phyloP scores from a whole-genome alignment of 2,888 invertebrate genomes.

The Torymus aiolomorphi region DNA sequence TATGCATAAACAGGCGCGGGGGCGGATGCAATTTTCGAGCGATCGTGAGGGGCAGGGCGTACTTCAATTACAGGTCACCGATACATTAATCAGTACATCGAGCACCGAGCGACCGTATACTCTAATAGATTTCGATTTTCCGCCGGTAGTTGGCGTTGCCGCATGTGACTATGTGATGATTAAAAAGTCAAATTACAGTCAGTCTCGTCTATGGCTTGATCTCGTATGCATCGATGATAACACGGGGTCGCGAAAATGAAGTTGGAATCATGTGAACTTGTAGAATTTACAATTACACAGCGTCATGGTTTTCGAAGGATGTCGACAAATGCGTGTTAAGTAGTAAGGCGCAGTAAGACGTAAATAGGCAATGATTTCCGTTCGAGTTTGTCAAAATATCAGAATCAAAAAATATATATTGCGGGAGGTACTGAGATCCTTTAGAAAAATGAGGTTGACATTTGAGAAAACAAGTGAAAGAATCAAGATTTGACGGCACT shows the following conservation, averaged over 20 bases:
- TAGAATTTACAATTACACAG: no score
- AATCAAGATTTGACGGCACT: no score
- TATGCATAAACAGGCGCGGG: constrained; percentile 9
- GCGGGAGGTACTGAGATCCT: no score
- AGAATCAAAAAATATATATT: no score
- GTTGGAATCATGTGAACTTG: no score
- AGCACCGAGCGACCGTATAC: not conserved
- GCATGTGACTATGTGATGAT: not conserved
- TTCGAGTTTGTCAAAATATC: no score
- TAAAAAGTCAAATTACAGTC: constrained; percentile 36
- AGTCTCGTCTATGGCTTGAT: not conserved
- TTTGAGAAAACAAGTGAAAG: no score
- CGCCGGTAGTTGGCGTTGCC: not conserved
- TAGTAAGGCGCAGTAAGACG: no score
- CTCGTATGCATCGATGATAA: constrained; percentile 2
- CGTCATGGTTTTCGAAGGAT: no score
- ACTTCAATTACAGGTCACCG: constrained; percentile 48
- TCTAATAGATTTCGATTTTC: constrained; percentile 41
- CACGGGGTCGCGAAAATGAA: not conserved
- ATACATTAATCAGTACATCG: constrained; percentile 49
- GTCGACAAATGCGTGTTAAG: no score
- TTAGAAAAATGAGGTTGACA: no score
- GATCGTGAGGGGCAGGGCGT: not conserved
- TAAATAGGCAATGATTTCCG: no score
- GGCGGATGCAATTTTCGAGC: not conserved